Conservation (phyloP, 2,113 vertebrate species). For the Crotalus horridus region DNA sequence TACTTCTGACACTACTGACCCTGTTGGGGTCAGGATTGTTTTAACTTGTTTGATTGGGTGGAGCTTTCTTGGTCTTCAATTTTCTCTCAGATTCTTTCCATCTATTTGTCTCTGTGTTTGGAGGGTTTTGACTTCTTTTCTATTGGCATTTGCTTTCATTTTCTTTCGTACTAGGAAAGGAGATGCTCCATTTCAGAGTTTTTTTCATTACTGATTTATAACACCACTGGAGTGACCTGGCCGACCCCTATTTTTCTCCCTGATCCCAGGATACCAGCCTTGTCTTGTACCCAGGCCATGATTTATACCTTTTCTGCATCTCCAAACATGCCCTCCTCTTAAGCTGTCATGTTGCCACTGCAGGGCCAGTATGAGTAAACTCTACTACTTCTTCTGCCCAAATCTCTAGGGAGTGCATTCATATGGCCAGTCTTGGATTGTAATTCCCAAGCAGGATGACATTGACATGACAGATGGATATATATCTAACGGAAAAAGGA, state of each 20-base stretch:
- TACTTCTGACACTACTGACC: too few relatives aligned
- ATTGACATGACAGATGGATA: background rate
- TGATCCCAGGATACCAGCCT: background rate
- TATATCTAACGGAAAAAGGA: background rate
- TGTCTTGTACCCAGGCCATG: background rate
- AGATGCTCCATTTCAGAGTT: background rate
- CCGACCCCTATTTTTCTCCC: background rate
- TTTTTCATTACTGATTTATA: background rate
- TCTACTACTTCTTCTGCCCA: background rate
- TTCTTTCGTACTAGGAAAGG: background rate
- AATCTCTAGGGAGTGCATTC: background rate
- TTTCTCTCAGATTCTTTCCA: background rate
- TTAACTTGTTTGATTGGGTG: background rate
- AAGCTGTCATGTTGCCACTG: background rate
- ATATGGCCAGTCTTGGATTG: background rate
- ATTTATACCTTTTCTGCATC: background rate
- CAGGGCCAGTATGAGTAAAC: background rate
- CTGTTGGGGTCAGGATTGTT: background rate
- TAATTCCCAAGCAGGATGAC: background rate
- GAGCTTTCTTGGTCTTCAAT: background rate
- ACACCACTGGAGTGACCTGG: background rate
- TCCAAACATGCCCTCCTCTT: background rate
- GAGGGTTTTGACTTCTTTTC: background rate
- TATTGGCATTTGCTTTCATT: background rate
- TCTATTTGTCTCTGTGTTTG: background rate